Evolutionary conservation across 1,140 invertebrate species (phyloP).

Genomic region (Pseudachorutes palmiensis): DNA sequence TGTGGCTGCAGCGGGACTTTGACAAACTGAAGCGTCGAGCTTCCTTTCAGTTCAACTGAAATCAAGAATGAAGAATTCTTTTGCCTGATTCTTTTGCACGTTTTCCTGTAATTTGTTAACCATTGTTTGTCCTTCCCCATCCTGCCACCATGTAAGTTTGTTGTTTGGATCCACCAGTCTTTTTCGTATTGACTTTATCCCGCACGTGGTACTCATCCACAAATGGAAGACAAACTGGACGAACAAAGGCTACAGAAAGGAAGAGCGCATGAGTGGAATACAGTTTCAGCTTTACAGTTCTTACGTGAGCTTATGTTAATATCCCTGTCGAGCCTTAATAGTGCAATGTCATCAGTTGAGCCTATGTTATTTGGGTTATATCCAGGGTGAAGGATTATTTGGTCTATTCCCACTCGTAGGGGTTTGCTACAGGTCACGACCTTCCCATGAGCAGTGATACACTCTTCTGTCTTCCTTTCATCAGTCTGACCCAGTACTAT

Average conservation of each 20-base stretch:
- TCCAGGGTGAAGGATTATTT: constrained; percentile 25
- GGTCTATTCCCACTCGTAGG: constrained; percentile 18
- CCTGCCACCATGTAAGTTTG: constrained; percentile 23
- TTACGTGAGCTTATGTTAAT: constrained; percentile 33
- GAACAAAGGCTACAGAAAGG: constrained; percentile 39
- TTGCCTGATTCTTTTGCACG: neutral
- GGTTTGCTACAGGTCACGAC: constrained; percentile 11
- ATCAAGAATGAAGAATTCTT: neutral
- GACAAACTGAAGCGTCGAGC: constrained; percentile 21
- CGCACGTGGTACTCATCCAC: constrained; percentile 23
- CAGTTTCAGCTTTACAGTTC: too few species aligned
- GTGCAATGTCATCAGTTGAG: constrained; percentile 28
- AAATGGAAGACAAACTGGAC: constrained; percentile 35
- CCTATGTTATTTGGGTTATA: constrained; percentile 21
- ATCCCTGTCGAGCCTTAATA: constrained; percentile 26
- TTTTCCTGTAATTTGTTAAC: constrained; percentile 1
- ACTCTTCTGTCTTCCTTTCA: constrained; percentile 24
- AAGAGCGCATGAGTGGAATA: constrained; percentile 61
- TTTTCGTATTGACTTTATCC: constrained; percentile 8
- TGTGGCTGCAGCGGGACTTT: constrained; percentile 21
- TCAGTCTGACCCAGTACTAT: constrained; percentile 26
- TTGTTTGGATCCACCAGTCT: neutral
- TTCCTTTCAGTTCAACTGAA: constrained; percentile 19
- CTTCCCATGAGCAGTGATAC: constrained; percentile 12
- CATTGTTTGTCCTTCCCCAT: constrained; percentile 30